Evolutionary conservation across 2,888 invertebrate species (phyloP).

Genomic region (Ormyrus thymus): DNA sequence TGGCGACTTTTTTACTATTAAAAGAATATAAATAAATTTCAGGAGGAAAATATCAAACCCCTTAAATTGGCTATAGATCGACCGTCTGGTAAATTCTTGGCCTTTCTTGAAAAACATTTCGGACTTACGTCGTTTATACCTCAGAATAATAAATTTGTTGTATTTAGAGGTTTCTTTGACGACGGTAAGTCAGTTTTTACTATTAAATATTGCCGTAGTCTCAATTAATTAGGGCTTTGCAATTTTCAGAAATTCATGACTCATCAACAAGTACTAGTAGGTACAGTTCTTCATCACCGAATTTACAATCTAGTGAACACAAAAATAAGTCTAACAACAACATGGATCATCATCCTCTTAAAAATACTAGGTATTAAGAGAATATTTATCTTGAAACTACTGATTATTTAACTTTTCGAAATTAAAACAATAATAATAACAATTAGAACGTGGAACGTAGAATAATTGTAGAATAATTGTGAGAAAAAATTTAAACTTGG

Average conservation of each 20-base stretch:
- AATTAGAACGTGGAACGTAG: too few relatives aligned
- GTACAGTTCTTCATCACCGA: slow-evolving; percentile 31
- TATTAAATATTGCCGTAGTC: background rate
- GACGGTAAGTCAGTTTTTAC: slow-evolving; percentile 63
- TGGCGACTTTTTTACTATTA: background rate
- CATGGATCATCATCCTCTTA: slow-evolving; percentile 25
- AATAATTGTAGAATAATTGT: too few relatives aligned
- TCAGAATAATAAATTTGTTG: slow-evolving; percentile 92
- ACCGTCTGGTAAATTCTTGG: slow-evolving; percentile 91
- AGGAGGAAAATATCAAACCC: slow-evolving; percentile 83
- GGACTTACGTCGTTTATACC: slow-evolving; percentile 80
- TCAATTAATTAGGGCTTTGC: slow-evolving; percentile 7
- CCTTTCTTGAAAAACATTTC: slow-evolving; percentile 91
- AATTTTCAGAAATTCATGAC: slow-evolving; percentile 36
- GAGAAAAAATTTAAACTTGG: too few relatives aligned
- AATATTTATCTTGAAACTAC: background rate
- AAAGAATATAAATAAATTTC: slow-evolving; percentile 65
- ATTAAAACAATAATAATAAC: too few relatives aligned
- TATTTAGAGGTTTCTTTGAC: slow-evolving; percentile 88
- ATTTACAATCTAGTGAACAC: slow-evolving; percentile 12
- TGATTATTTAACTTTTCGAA: background rate
- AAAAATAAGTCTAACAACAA: slow-evolving; percentile 27
- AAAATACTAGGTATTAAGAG: slow-evolving; percentile 50
- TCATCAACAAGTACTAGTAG: slow-evolving; percentile 15
- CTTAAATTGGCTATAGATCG: slow-evolving; percentile 92